Conservation (phyloP, 2,888 invertebrate genomes). For the Dinocampus coccinellae region DNA sequence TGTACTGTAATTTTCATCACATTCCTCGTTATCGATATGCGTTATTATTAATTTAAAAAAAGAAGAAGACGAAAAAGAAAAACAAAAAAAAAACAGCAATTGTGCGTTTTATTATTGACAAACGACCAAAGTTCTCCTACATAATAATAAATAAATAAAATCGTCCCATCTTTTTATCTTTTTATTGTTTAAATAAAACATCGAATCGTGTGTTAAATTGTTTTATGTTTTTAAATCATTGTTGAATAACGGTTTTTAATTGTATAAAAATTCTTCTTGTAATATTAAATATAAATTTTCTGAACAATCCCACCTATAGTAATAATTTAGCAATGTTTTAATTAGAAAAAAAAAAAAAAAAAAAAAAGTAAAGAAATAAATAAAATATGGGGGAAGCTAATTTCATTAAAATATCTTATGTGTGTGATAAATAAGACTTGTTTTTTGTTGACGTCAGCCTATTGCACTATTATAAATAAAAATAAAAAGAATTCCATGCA, state of each 20-base stretch:
- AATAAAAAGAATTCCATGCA: conserved; percentile 45
- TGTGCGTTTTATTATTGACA: conserved; percentile 31
- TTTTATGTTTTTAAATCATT: conserved; percentile 21
- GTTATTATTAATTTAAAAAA: conserved; percentile 8
- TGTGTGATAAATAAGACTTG: conserved; percentile 46
- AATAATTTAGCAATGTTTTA: conserved; percentile 17
- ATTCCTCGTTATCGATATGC: conserved; percentile 10
- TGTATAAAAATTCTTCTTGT: conserved; percentile 26
- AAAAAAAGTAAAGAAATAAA: too few species aligned
- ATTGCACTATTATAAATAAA: conserved; percentile 51
- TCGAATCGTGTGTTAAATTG: background rate
- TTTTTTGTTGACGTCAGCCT: conserved; percentile 49
- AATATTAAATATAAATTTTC: conserved; percentile 20
- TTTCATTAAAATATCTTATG: conserved; percentile 40
- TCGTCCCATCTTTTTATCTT: conserved; percentile 25
- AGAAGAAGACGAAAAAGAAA: too few species aligned
- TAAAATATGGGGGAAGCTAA: conserved; percentile 25
- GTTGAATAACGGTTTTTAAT: conserved; percentile 26
- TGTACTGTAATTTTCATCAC: conserved; percentile 21
- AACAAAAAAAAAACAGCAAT: too few species aligned
- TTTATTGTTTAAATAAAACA: conserved; percentile 19
- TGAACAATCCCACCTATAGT: conserved; percentile 12
- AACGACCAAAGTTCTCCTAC: conserved; percentile 28
- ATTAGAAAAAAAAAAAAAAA: conserved; percentile 6
- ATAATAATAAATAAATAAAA: conserved; percentile 15